Evolutionary conservation across 2,888 invertebrate species (phyloP).

Genomic region (Polydrusus cervinus): DNA sequence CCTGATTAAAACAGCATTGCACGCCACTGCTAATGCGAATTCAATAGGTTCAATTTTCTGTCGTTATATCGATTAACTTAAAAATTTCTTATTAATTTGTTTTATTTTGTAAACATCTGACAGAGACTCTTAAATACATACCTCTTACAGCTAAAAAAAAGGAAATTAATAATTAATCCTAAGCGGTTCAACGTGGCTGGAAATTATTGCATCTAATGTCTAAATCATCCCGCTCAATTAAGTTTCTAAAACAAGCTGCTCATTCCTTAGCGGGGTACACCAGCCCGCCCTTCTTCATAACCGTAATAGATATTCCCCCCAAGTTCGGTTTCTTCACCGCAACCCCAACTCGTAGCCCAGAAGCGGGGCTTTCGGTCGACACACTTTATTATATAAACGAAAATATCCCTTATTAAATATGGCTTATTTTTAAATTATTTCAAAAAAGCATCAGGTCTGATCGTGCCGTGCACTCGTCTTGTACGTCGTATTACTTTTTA

Average conservation of each 20-base stretch:
- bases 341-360: constrained; percentile 19
- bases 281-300: constrained; percentile 4
- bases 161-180: background rate
- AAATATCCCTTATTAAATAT: constrained; percentile 69
- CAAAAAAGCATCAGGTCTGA: constrained; percentile 59
- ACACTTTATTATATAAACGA: constrained; percentile 68
- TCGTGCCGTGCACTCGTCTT: constrained; percentile 65
- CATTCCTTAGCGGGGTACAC: background rate
- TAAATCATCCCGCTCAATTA: constrained; percentile 16
- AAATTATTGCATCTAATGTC: constrained; percentile 12
- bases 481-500: too few relatives aligned
- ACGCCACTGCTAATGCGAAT: too few relatives aligned
- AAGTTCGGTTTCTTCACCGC: constrained; percentile 17
- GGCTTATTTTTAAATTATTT: constrained; percentile 70
- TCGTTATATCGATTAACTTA: too few relatives aligned
- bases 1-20: too few relatives aligned
- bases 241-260: constrained; percentile 27
- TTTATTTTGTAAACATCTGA: too few relatives aligned
- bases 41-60: too few relatives aligned
- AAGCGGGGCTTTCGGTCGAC: constrained; percentile 3
- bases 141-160: too few relatives aligned
- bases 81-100: too few relatives aligned
- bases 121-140: too few relatives aligned
- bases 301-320: constrained; percentile 28
- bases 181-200: background rate